Base-by-base conservation (phyloP, 1,140 invertebrate species). In the Thaumatotibia leucotreta region DNA sequence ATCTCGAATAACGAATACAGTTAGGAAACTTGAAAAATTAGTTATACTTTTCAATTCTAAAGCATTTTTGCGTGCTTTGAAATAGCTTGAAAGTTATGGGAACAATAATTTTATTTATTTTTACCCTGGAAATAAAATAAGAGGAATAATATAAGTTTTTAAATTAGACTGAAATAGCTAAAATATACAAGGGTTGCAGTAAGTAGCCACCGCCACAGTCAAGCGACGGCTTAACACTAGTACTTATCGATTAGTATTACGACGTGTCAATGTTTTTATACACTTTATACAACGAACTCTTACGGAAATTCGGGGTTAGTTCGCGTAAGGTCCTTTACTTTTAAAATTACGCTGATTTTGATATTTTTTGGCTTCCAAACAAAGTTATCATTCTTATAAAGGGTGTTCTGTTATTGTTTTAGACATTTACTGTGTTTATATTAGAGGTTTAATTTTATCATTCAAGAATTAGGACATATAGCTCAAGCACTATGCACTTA, bases 191-290 rank as follows among this genome's bases (percentile, higher is more conserved):
- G 52, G 52, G 52, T 58, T 27, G 23, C 52, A 27, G 52, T 27
- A 27, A 20, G 24, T 58, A 5, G 52, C 52, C 23, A 27, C n/a
- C 6, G 24, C 23, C 23, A 11, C 68, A 64, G 45, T 66, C 50
- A 27, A 52, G 49, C 27, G 27, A 29, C 35, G 63, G 63, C 62
- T 61, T 61, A 61, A 52, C 49, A 52, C 22, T 78, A 77, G 82
- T 86, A 84, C 82, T 86, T 86, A 86, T 79, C 22, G 23, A 68
- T 76, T 87, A 84, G 80, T 81, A 80, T 88, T 81, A 84, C 63
- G 35, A 78, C 58, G 73, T 76, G 76, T 81, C 81, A 80, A 82
- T 81, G 80, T 86, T 88, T 70, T 88, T 88, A 82, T 86, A 86
- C 77, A 82, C 31, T 83, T 82, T 88, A 77, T 85, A 86, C 80